Evolutionary conservation across 2,888 invertebrate genomes (phyloP).

Genomic region (Teleiodes luculella): DNA sequence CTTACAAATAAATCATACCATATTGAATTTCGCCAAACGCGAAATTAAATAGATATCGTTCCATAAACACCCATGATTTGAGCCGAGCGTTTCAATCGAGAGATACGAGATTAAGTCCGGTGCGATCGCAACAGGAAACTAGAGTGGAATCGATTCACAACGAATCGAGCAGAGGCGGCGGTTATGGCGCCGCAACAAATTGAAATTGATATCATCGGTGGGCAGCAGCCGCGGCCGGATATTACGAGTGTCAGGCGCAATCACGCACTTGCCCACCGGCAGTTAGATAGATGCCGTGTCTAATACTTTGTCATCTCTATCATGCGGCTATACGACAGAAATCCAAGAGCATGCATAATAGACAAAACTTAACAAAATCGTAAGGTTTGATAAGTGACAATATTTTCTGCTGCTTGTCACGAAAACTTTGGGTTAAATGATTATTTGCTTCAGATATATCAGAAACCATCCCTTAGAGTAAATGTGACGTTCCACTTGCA

Average conservation of each 20-base stretch:
- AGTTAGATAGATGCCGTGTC: constrained; percentile 36
- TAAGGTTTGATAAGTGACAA: too few species aligned
- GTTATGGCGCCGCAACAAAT: constrained; percentile 73
- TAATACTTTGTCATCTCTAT: constrained; percentile 44
- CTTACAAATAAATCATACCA: constrained; percentile 8
- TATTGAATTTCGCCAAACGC: constrained; percentile 44
- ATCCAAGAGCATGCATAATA: neutral
- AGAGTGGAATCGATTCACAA: constrained; percentile 70
- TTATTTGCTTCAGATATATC: too few species aligned
- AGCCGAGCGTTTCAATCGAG: constrained; percentile 58
- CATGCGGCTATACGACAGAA: neutral
- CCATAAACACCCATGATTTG: constrained; percentile 47
- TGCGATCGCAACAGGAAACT: constrained; percentile 71
- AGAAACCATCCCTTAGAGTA: too few species aligned
- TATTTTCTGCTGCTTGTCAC: too few species aligned
- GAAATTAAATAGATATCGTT: constrained; percentile 49
- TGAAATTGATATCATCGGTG: constrained; percentile 77
- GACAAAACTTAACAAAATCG: too few species aligned
- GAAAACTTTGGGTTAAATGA: too few species aligned
- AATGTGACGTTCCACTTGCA: too few species aligned
- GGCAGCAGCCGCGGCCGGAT: constrained; percentile 67
- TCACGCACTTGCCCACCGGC: constrained; percentile 60
- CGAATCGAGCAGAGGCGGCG: constrained; percentile 65
- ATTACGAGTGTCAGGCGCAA: constrained; percentile 75
- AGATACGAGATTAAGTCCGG: constrained; percentile 65